Evolutionary conservation across 1,140 invertebrate genomes (phyloP).

Genomic region (Calliopsis andreniformis): DNA sequence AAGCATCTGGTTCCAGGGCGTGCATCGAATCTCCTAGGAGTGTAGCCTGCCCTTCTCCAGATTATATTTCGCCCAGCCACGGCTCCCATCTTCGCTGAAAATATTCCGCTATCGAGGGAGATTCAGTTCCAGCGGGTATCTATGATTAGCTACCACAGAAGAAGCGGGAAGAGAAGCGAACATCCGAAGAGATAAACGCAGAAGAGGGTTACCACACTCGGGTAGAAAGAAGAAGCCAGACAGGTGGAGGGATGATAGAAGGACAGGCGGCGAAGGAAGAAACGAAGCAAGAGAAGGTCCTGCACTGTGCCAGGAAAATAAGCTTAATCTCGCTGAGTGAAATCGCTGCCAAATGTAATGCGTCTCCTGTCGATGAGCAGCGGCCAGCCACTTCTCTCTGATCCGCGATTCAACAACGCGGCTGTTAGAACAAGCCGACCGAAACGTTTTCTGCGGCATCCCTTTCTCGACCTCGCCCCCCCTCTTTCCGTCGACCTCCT

Average conservation of each 20-base stretch:
- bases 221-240: background rate
- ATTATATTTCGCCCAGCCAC: constrained; percentile 1
- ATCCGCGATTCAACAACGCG: constrained; percentile 16
- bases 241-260: background rate
- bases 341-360: constrained; percentile 75
- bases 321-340: constrained; percentile 80
- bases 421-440: constrained; percentile 2
- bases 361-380: constrained; percentile 54
- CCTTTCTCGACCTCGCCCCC: background rate
- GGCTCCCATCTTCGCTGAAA: background rate
- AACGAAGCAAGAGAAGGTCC: constrained; percentile 5
- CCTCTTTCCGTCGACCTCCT: background rate
- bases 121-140: constrained; percentile 48
- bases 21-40: background rate
- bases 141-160: constrained; percentile 58
- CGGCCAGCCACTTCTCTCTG: background rate
- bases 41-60: background rate
- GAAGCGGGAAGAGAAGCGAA: background rate
- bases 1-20: background rate
- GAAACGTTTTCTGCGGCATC: background rate
- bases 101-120: constrained; percentile 34
- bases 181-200: background rate
- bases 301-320: constrained; percentile 66
- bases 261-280: constrained; percentile 29
- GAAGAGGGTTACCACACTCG: background rate